A percentile compares a stretch with the other conserved stretches of the same genome.
These are phyloP conservation scores for Heloderma charlesbogerti DNA, from an alignment of 2,113 vertebrate species.

Conservation along the genomic window DNA sequence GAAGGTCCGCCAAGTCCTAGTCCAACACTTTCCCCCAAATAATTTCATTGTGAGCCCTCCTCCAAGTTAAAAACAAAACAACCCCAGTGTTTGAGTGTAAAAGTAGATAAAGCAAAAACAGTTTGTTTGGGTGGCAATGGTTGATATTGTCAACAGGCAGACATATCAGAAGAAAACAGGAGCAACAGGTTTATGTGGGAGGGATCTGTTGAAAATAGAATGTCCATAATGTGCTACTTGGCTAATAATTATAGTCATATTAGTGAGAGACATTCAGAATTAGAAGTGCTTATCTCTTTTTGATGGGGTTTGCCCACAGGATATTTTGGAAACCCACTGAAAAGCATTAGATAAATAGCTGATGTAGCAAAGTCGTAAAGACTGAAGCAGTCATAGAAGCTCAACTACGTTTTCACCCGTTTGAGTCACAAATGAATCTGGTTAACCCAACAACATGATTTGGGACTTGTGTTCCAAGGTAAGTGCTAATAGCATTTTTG, in stretches of 20 bases:
- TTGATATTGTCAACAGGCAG: background rate
- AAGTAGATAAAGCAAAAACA: background rate
- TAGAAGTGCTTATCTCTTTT: background rate
- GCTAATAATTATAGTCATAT: background rate
- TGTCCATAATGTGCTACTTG: background rate
- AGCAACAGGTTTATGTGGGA: background rate
- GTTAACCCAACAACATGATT: background rate
- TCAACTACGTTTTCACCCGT: background rate
- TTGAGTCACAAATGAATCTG: background rate
- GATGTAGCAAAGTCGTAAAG: background rate
- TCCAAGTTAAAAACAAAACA: too few species aligned
- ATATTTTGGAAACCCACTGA: background rate
- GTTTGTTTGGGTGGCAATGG: background rate
- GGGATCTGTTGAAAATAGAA: background rate
- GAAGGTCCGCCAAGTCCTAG: background rate
- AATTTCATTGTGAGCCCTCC: background rate
- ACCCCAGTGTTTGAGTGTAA: background rate
- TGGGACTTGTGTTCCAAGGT: background rate
- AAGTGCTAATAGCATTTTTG: background rate
- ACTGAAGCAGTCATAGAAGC: background rate
- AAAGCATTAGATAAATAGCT: background rate
- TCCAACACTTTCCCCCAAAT: background rate
- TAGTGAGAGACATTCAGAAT: too few species aligned
- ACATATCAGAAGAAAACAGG: background rate
- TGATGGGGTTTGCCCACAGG: background rate